A percentile compares a stretch with the other conserved stretches of the same genome.
phyloP scores from a whole-genome alignment of 2,888 invertebrate species.

The Antitype chi region DNA sequence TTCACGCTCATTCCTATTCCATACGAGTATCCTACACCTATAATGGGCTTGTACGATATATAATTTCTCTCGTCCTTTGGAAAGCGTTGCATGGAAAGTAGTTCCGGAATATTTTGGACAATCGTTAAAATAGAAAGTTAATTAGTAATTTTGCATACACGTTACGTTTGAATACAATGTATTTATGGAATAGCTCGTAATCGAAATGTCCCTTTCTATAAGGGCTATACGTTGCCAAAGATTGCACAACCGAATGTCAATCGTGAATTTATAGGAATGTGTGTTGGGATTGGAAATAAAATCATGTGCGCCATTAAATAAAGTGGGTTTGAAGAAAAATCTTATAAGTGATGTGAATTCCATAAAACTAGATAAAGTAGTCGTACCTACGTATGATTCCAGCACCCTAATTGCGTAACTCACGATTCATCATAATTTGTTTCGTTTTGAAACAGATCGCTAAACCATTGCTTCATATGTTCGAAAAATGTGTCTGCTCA shows the following conservation, averaged over 20 bases:
- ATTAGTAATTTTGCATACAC: slow-evolving; percentile 73
- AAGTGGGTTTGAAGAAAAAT: slow-evolving; percentile 32
- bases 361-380: not conserved
- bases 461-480: too few species aligned
- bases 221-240: slow-evolving; percentile 41
- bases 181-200: slow-evolving; percentile 48
- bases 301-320: slow-evolving; percentile 16
- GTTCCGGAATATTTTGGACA: slow-evolving; percentile 86
- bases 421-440: too few species aligned
- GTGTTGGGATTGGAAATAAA: slow-evolving; percentile 11
- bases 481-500: too few species aligned
- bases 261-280: slow-evolving; percentile 16
- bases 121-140: slow-evolving; percentile 87
- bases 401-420: too few species aligned
- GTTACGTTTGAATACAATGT: slow-evolving; percentile 64
- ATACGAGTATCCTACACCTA: slow-evolving; percentile 74
- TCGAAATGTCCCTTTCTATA: slow-evolving; percentile 38
- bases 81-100: slow-evolving; percentile 87
- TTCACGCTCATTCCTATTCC: slow-evolving; percentile 86
- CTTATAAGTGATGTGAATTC: slow-evolving; percentile 22
- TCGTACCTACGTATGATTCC: not conserved
- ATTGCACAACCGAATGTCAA: slow-evolving; percentile 34
- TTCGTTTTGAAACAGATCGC: too few species aligned
- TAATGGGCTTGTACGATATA: slow-evolving; percentile 82
- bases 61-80: slow-evolving; percentile 89